Evolutionary conservation across 2,113 vertebrate genomes (phyloP), one percentile per base, ranked within the genome.

Genomic region (Corythornis cristatus): DNA sequence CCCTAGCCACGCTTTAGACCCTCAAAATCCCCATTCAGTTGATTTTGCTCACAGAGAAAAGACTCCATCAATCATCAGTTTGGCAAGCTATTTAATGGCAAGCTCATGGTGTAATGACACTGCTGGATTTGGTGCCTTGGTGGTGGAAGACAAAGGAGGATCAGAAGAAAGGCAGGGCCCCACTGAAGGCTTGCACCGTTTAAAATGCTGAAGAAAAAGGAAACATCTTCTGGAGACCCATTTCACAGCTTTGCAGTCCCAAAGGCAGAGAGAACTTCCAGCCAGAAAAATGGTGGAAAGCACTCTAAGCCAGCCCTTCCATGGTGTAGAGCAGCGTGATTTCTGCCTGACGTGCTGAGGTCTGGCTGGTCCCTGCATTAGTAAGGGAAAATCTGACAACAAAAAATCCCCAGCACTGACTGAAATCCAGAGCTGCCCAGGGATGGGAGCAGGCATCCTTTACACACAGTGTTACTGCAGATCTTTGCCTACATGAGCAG

Each of bases 31-130:
- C 20, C 4, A 0, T 20, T 33, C 12, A 53, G 37, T 18, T 89
- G 23, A 60, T 68, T 74, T 89, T 75, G 33, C 35, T 82, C 65
- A 72, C 45, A 84, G 35, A 91, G 50, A 75, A 86, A 97, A 88
- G 72, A 96, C 71, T 50, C 80, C 53, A 58, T 48, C 48, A 45
- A 31, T 29, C 95, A 75, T 31, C 58, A 82, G 81, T 96, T 91
- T 83, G 76, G 87, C 73, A 97, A 97, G 90, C 77, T 97, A 92
- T 97, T 97, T 97, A 98, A 97, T 97, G 95, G 94, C 95, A 97
- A 97, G 91, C 86, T 76, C 33, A 37, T 23, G 51, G 77, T 89
- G 73, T 86, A 93, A 96, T n/a, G 40, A 90, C 90, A 95, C 83
- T 12, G 64, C 61, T 60, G 74, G 86, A 83, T 90, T 92, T 88